phyloP scores from a whole-genome alignment of 2,797 vertebrate genomes.

The Hoplostethus mediterraneus region DNA sequence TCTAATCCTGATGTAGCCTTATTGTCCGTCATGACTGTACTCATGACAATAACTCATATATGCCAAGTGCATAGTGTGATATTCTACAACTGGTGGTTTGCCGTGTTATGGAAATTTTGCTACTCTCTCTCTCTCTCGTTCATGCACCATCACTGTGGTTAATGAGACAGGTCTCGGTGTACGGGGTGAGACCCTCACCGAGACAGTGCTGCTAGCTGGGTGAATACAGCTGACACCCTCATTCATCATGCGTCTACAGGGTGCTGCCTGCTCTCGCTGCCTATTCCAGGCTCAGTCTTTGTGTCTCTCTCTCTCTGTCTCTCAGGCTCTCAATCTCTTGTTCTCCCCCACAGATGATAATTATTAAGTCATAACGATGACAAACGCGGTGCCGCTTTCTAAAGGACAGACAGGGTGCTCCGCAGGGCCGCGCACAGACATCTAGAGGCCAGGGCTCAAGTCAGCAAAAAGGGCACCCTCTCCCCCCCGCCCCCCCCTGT shows the following conservation, averaged over 20 bases:
- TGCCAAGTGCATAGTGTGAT: background rate
- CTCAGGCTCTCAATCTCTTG: background rate
- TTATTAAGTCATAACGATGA: conserved; percentile 65
- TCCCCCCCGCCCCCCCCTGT: too few species aligned
- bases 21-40: background rate
- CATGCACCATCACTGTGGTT: conserved; percentile 63
- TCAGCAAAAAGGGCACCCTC: too few species aligned
- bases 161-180: conserved; percentile 71
- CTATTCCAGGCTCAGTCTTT: conserved; percentile 21
- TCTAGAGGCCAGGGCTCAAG: too few species aligned
- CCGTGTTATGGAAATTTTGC: conserved; percentile 17
- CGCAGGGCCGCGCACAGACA: too few species aligned
- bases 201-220: conserved; percentile 54
- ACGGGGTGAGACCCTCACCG: conserved; percentile 44
- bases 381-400: conserved; percentile 40
- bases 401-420: conserved; percentile 10
- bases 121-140: conserved; percentile 36
- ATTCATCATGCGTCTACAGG: conserved; percentile 74
- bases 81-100: conserved; percentile 8
- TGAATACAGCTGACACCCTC: conserved; percentile 73
- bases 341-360: conserved; percentile 39
- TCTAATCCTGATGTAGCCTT: background rate
- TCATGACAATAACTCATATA: too few species aligned
- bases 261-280: conserved; percentile 49
- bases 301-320: conserved; percentile 15